A percentile compares a stretch with the other conserved stretches of the same genome.
Conservation (phyloP, 2,797 vertebrate species). For the Podargus strigoides region DNA sequence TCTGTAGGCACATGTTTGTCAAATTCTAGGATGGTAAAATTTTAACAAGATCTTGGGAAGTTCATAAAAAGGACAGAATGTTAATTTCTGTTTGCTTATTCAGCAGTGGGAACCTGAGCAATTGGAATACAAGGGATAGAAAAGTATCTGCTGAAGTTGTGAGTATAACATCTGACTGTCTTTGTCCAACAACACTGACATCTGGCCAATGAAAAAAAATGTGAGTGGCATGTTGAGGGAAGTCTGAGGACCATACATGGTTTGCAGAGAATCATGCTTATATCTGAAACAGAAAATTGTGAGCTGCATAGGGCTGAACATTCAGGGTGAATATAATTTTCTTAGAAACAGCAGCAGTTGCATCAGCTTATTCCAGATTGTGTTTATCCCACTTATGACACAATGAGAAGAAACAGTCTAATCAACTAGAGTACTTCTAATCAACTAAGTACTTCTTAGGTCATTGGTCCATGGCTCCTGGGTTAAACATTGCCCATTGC, state of each 20-base stretch:
- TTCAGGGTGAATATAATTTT: neutral
- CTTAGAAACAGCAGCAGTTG: neutral
- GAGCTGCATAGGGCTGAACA: neutral
- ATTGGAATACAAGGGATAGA: neutral
- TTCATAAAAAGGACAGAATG: neutral
- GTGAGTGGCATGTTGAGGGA: neutral
- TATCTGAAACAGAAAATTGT: neutral
- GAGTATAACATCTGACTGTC: neutral
- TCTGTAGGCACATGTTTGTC: conserved; percentile 8
- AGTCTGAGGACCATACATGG: neutral
- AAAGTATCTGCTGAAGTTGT: neutral
- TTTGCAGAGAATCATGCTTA: neutral
- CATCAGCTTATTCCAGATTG: neutral
- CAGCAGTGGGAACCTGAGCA: neutral
- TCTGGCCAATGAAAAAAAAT: neutral
- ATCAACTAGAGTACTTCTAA: neutral
- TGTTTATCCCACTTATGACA: neutral
- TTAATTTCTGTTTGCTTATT: neutral
- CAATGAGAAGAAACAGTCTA: neutral
- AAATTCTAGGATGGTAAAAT: neutral
- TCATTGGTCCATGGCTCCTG: neutral
- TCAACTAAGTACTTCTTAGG: neutral
- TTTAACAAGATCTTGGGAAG: neutral
- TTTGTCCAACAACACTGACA: neutral
- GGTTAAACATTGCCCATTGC: neutral